These are phyloP conservation scores for Seira ritae DNA, from an alignment of 2,888 invertebrate species.

Conservation along the genomic window DNA sequence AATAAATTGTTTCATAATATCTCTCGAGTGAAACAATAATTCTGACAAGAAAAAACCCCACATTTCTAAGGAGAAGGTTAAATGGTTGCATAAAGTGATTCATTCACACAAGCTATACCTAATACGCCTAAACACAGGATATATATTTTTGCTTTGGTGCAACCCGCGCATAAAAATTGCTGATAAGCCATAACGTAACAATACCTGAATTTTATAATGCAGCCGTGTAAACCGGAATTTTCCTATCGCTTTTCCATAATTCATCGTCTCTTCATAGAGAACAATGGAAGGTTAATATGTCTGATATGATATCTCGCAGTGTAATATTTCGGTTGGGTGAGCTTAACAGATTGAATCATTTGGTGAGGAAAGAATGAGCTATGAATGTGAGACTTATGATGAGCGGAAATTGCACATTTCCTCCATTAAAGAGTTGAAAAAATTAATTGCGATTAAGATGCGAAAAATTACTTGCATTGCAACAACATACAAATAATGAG, in stretches of 20 bases:
- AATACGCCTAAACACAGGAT: neutral
- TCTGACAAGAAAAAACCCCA: neutral
- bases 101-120: neutral
- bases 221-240: slow-evolving; percentile 8
- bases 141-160: neutral
- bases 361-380: slow-evolving; percentile 63
- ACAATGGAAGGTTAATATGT: slow-evolving; percentile 20
- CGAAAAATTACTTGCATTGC: slow-evolving; percentile 71
- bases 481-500: slow-evolving; percentile 13
- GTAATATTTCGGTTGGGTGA: slow-evolving; percentile 56
- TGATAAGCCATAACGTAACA: neutral
- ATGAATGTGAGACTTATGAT: slow-evolving; percentile 59
- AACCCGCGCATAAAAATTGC: neutral
- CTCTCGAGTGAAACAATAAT: neutral
- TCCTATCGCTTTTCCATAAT: slow-evolving; percentile 21
- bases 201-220: slow-evolving; percentile 3
- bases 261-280: slow-evolving; percentile 6
- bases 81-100: neutral
- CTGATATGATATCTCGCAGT: slow-evolving; percentile 4
- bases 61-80: neutral
- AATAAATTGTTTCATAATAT: slow-evolving; percentile 14
- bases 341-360: slow-evolving; percentile 69
- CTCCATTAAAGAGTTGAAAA: slow-evolving; percentile 72
- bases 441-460: slow-evolving; percentile 74
- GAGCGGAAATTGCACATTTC: slow-evolving; percentile 73